Evolutionary conservation across 2,797 vertebrate genomes (phyloP), one percentile per base, ranked within the genome.

Genomic region (Leptodactylus fallax): DNA sequence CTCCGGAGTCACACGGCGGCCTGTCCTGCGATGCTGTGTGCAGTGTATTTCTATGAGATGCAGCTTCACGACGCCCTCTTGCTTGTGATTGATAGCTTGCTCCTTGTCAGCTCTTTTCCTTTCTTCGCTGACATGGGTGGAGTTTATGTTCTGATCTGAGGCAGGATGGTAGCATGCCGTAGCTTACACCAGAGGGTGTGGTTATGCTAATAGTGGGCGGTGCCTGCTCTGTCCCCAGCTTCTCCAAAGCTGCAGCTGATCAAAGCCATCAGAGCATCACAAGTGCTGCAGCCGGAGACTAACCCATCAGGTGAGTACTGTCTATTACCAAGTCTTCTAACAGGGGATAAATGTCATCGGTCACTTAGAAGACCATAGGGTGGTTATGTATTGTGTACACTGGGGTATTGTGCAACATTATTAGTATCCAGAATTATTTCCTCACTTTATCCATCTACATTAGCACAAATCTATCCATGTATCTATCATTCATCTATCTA

Each of bases 181-280:
- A 51, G 49, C 56, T 9, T 56, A 36, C 56, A 11, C 49, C 16
- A 74, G 21, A 23, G 85, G 88, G 85, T 14, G 84, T 61, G 79
- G 85, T 6, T 83, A 83, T 71, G 60, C 0, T 23, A 79, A 60
- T 80, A 56, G 27, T 21, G 85, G 88, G 88, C 79, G 85, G 47
- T 23, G 47, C 60, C 53, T 11, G 65, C 45, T 16, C 21, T 69
- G 36, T 72, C 58, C 69, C 25, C 58, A 5, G 78, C 49, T 81
- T 78, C 69, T 79, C 60, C 27, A 14, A n/a, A 89, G 83, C 58
- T 58, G 84, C 56, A 67, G 84, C 60, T 85, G 87, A 86, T 89
- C 85, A 86, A 79, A 86, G 85, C 88, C 60, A 86, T 79, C 72
- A 36, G 85, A 89, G 79, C 84, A 83, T 89, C 80, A 53, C 12